Evolutionary conservation across 2,113 vertebrate species (phyloP).

Genomic region (Ageneiosus marmoratus): DNA sequence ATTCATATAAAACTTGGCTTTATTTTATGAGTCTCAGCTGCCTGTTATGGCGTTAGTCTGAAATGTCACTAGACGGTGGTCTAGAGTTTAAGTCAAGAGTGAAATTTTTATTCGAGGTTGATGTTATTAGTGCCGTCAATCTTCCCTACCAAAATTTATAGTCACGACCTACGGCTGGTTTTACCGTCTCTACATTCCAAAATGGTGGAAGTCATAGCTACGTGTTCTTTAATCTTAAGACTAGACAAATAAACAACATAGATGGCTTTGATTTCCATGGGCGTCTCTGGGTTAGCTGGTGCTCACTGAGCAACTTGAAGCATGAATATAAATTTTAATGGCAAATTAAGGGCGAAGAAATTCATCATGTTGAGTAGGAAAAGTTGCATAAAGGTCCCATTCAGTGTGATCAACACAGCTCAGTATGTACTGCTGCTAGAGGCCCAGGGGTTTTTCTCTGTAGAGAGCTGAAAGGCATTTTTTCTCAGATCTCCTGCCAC

Average conservation of each 20-base stretch:
- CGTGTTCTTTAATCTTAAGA: not conserved
- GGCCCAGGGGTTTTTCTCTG: not conserved
- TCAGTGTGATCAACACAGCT: constrained; percentile 17
- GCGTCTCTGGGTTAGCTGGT: not conserved
- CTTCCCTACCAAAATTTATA: not conserved
- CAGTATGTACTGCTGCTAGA: not conserved
- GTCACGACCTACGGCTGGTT: too few species aligned
- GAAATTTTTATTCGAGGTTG: not conserved
- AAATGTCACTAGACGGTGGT: too few species aligned
- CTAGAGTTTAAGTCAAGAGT: not conserved
- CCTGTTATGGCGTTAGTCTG: too few species aligned
- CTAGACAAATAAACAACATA: not conserved
- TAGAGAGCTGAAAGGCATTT: not conserved
- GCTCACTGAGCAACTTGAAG: not conserved
- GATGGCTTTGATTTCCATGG: not conserved
- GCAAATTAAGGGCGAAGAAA: not conserved
- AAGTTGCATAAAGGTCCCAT: constrained; percentile 16
- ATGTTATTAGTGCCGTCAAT: not conserved
- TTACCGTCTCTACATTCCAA: too few species aligned
- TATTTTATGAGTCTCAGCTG: not conserved
- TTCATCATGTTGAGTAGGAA: not conserved
- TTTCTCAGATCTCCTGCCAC: constrained; percentile 13
- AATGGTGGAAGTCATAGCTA: not conserved
- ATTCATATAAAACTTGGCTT: not conserved
- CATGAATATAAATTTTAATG: not conserved